phyloP scores from a whole-genome alignment of 2,113 vertebrate species.

The Sitta europaea region DNA sequence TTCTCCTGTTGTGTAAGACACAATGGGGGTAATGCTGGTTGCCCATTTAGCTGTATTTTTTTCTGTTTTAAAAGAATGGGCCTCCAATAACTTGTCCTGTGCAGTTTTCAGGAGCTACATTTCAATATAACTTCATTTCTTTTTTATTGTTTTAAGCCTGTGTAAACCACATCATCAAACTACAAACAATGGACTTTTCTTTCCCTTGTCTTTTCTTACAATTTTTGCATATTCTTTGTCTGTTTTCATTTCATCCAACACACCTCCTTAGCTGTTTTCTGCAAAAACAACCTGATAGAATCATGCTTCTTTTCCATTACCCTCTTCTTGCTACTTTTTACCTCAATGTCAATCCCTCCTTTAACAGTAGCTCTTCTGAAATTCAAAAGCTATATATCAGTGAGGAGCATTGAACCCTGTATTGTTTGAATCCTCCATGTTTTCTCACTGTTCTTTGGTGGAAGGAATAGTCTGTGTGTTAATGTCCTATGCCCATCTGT shows the following conservation, averaged over 20 bases:
- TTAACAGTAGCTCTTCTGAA: not conserved
- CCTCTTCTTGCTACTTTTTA: not conserved
- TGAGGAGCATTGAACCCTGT: not conserved
- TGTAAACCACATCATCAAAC: not conserved
- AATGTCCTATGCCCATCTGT: not conserved
- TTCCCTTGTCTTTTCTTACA: not conserved
- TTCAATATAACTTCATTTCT: not conserved
- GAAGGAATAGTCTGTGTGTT: not conserved
- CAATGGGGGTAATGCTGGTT: not conserved
- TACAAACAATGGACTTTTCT: not conserved
- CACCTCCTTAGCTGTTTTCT: not conserved
- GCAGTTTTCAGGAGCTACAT: not conserved
- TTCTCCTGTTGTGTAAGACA: not conserved
- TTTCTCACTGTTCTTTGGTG: not conserved
- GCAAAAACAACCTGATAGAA: not conserved
- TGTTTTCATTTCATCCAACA: not conserved
- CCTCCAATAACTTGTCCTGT: not conserved
- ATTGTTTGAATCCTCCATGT: not conserved
- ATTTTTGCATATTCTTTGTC: not conserved
- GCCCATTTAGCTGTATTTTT: not conserved
- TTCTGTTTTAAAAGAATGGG: not conserved
- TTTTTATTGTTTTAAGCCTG: not conserved
- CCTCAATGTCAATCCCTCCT: not conserved
- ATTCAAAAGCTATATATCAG: not conserved
- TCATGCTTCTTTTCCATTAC: not conserved